These are phyloP conservation scores for Helogale parvula DNA, from an alignment of 2,113 vertebrate species.

Conservation along the genomic window DNA sequence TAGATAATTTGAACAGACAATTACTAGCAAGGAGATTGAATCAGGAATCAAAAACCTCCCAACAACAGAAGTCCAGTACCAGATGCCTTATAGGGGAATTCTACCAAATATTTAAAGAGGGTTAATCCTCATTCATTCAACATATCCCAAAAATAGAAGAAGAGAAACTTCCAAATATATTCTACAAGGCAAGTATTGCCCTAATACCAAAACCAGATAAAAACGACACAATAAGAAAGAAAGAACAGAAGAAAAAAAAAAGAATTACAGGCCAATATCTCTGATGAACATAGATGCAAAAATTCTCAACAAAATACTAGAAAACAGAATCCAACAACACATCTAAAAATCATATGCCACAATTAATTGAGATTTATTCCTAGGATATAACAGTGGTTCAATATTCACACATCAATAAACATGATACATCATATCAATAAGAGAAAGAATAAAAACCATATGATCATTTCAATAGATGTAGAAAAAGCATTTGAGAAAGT, in stretches of 20 bases:
- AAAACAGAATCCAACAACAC: neutral
- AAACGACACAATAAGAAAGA: too few relatives aligned
- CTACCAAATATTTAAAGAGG: too few relatives aligned
- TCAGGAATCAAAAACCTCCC: too few relatives aligned
- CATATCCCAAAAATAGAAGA: too few relatives aligned
- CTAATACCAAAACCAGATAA: too few relatives aligned
- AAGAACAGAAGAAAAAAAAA: neutral
- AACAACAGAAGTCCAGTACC: too few relatives aligned
- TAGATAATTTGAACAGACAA: too few relatives aligned
- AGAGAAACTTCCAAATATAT: too few relatives aligned
- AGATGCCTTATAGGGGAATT: too few relatives aligned
- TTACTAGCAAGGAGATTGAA: too few relatives aligned
- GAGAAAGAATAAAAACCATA: neutral
- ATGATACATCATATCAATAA: neutral
- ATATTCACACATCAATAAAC: neutral
- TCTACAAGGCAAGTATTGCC: too few relatives aligned
- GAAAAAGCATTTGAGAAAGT: neutral
- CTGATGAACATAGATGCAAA: neutral
- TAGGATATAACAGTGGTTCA: neutral
- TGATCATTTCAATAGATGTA: neutral
- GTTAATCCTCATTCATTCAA: too few relatives aligned
- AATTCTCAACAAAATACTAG: neutral
- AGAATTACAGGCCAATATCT: neutral
- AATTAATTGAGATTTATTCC: neutral
- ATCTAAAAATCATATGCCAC: neutral